These are phyloP conservation scores for Catharus ustulatus DNA, from an alignment of 2,797 vertebrate species.

Conservation along the genomic window DNA sequence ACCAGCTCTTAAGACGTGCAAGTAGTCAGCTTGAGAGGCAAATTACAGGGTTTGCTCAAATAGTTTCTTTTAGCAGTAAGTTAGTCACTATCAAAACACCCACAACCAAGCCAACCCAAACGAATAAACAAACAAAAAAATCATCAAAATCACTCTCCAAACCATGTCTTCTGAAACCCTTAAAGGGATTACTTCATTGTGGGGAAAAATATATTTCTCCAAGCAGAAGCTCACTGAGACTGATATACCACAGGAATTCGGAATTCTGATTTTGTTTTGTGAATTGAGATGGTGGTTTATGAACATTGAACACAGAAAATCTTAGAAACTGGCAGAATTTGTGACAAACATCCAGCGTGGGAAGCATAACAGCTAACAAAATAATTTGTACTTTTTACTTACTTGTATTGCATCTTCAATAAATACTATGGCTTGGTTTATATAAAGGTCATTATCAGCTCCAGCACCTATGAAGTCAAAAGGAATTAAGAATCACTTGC, in stretches of 20 bases:
- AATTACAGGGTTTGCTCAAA: neutral
- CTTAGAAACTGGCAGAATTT: neutral
- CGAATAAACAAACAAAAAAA: neutral
- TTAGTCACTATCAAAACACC: neutral
- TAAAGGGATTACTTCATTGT: neutral
- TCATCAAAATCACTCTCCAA: neutral
- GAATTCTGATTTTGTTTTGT: neutral
- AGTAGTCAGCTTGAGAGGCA: neutral
- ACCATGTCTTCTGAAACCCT: neutral
- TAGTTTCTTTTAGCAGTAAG: neutral
- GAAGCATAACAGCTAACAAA: neutral
- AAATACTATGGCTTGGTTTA: slow-evolving; percentile 91
- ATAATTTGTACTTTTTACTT: neutral
- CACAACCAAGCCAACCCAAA: neutral
- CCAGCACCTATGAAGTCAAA: slow-evolving; percentile 4
- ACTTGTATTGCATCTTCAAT: slow-evolving; percentile 95
- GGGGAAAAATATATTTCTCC: neutral
- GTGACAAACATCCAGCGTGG: neutral
- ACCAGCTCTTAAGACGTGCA: neutral
- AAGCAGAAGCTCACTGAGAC: neutral
- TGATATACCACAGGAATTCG: neutral
- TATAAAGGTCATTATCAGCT: slow-evolving; percentile 72
- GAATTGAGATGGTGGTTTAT: neutral
- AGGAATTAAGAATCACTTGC: neutral
- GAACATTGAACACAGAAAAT: neutral